Conservation (phyloP, 2,113 vertebrate genomes). For the Plotosus lineatus region DNA sequence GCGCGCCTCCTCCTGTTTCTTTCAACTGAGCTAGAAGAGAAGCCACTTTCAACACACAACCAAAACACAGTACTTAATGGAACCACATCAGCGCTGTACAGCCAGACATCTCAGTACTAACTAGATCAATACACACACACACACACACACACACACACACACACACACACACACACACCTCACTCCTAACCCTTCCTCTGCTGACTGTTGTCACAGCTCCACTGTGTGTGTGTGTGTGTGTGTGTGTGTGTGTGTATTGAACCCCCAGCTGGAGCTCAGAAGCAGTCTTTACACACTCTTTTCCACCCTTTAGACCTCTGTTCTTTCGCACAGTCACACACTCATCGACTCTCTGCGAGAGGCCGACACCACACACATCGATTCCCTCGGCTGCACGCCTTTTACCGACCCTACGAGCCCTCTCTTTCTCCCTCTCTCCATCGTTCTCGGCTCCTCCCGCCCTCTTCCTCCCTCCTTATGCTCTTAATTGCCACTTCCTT, state of each 20-base stretch:
- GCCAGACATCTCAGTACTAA: constrained; percentile 48
- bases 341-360: constrained; percentile 58
- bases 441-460: constrained; percentile 12
- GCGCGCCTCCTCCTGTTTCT: constrained; percentile 35
- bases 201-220: constrained; percentile 27
- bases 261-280: constrained; percentile 56
- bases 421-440: constrained; percentile 16
- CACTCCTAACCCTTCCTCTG: constrained; percentile 8
- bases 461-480: constrained; percentile 40
- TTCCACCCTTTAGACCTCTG: constrained; percentile 55
- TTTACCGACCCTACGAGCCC: constrained; percentile 41
- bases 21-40: constrained; percentile 35
- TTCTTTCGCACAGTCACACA: constrained; percentile 50
- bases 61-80: constrained; percentile 39
- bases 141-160: constrained; percentile 20
- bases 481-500: constrained; percentile 57
- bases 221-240: constrained; percentile 42
- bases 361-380: constrained; percentile 63
- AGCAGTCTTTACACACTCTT: constrained; percentile 52
- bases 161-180: constrained; percentile 21
- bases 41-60: constrained; percentile 38
- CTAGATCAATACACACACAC: constrained; percentile 45
- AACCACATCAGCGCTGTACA: constrained; percentile 48
- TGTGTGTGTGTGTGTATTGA: constrained; percentile 51
- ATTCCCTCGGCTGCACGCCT: constrained; percentile 53